These are phyloP conservation scores for Neuroterus valhalla DNA, from an alignment of 1,140 invertebrate species.

Conservation along the genomic window DNA sequence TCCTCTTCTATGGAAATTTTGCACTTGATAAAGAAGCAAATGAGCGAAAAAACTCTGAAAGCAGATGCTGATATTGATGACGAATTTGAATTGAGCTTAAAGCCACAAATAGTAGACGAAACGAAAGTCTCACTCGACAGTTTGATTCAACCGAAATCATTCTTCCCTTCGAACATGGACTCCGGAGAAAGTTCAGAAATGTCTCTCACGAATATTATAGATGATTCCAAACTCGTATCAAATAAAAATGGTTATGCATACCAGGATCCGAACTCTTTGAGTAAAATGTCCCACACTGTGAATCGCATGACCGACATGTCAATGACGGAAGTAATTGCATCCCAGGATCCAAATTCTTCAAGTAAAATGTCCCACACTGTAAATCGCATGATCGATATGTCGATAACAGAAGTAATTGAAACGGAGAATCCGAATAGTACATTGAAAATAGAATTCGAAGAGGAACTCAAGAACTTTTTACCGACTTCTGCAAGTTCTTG, in stretches of 20 bases:
- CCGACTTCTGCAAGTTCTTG: slow-evolving; percentile 9
- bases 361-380: background rate
- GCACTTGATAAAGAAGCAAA: background rate
- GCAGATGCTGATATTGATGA: background rate
- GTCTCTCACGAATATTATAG: background rate
- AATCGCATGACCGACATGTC: background rate
- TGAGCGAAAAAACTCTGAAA: background rate
- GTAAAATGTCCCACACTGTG: background rate
- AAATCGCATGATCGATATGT: background rate
- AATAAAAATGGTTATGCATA: background rate
- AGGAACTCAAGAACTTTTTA: background rate
- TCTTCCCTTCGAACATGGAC: background rate
- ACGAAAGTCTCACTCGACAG: background rate
- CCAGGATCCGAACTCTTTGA: background rate
- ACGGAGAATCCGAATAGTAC: background rate
- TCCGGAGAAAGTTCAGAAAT: background rate
- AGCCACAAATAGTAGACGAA: background rate
- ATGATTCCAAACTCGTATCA: background rate
- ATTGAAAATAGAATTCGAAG: background rate
- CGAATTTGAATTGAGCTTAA: background rate
- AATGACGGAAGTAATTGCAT: background rate
- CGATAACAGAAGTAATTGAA: background rate
- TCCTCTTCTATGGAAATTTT: background rate
- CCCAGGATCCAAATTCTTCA: background rate
- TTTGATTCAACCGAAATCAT: background rate